Evolutionary conservation across 2,113 vertebrate species (phyloP), one percentile per base, ranked within the genome.

Genomic region (Pygoscelis adeliae): DNA sequence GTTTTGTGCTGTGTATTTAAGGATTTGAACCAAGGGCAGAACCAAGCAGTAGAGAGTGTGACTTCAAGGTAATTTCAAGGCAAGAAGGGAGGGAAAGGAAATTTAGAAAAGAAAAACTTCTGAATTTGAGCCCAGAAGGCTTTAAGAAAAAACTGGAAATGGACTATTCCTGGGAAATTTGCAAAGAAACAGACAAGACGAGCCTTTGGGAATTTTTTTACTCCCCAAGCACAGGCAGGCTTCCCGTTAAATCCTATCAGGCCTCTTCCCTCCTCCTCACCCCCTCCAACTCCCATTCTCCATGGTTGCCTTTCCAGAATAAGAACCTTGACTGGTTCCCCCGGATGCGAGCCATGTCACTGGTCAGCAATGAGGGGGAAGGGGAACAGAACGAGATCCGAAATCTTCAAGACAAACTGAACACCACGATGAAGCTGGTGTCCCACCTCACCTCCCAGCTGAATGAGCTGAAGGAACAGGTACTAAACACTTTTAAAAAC

Each of bases 301-400:
- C 17, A 1, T 11, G 67, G 17, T 85, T 6, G 0, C 19, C 2
- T 65, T 78, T 66, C n/a, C 98, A 99, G 99, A 99, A 99, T 96
- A 99, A 99, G 98, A 99, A 99, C 98, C 97, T 99, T 87, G 99
- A 99, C 97, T 99, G 99, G 99, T 99, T 99, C 80, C 99, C 99
- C 15, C 98, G 99, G 95, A 99, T 99, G 99, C 98, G 99, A 97
- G 99, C 99, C 74, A 99, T 99, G 99, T 99, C 99, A 1, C 98
- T 99, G 92, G 99, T 99, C 97, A 99, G 99, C 89, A 99, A 98
- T 1, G 99, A 99, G 26, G 98, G 99, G 2, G 99, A 99, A 66
- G 99, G 99, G 2, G 99, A 99, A 89, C 99, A 99, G 98, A 99
- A 99, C 1, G 99, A 99, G 98, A 99, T 99, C 97, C 98, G 99